A percentile compares a stretch with the other conserved stretches of the same genome.
phyloP scores from a whole-genome alignment of 2,888 invertebrate species.

The Suillia variegata region DNA sequence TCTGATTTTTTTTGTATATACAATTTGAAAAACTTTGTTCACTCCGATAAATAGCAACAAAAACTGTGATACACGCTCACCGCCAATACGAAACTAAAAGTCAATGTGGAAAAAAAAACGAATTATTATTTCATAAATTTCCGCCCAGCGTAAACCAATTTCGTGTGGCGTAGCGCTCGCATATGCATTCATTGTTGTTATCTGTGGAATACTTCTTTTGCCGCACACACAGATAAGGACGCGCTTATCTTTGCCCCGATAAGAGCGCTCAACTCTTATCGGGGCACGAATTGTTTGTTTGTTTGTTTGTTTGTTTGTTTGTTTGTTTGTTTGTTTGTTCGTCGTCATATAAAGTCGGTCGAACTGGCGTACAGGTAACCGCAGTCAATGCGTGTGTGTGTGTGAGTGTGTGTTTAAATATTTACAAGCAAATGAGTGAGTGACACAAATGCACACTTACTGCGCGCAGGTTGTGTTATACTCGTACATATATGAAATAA shows the following conservation, averaged over 20 bases:
- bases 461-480: too few species aligned
- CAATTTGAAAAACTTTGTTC: too few species aligned
- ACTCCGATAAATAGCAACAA: too few species aligned
- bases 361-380: conserved; percentile 25
- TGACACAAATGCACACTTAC: conserved; percentile 10
- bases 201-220: neutral
- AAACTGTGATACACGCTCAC: neutral
- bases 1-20: too few species aligned
- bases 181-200: neutral
- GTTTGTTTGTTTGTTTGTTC: too few species aligned
- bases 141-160: too few species aligned
- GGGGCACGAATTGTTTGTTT: too few species aligned
- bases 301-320: too few species aligned
- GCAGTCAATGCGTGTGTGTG: neutral
- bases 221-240: conserved; percentile 1
- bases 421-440: neutral
- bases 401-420: conserved; percentile 13
- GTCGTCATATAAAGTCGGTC: too few species aligned
- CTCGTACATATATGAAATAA: too few species aligned
- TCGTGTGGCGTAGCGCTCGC: neutral
- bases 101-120: neutral
- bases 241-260: neutral
- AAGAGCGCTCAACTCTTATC: neutral
- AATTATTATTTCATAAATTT: too few species aligned
- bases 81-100: neutral